phyloP scores from a whole-genome alignment of 2,113 vertebrate genomes.

The Lathamus discolor region DNA sequence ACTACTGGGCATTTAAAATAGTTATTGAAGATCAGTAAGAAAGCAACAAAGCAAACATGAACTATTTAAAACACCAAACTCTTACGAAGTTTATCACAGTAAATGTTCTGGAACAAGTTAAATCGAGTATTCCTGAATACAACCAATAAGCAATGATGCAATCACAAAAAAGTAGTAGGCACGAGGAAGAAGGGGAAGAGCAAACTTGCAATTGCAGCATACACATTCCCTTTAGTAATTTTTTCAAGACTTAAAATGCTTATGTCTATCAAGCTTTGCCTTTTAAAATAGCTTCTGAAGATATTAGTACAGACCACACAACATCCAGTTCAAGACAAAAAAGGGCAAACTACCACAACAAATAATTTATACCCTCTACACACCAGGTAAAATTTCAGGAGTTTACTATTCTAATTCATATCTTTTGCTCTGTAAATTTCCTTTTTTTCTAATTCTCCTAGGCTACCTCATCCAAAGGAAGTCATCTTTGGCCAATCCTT shows the following conservation, averaged over 20 bases:
- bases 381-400: background rate
- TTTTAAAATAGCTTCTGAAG: background rate
- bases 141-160: background rate
- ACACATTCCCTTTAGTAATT: slow-evolving; percentile 23
- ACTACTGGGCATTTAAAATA: background rate
- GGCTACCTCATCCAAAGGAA: background rate
- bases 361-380: background rate
- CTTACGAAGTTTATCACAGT: background rate
- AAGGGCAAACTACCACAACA: background rate
- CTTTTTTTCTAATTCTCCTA: background rate
- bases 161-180: background rate
- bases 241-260: background rate
- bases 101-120: background rate
- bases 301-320: background rate
- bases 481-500: background rate
- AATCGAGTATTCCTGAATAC: background rate
- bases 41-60: background rate
- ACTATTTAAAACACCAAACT: background rate
- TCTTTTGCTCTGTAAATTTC: background rate
- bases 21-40: background rate
- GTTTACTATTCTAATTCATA: background rate
- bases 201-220: slow-evolving; percentile 11
- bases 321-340: background rate
- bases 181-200: background rate
- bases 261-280: background rate